These are phyloP conservation scores for Meriones psammophilus DNA, from an alignment of 2,797 vertebrate genomes.

Conservation along the genomic window DNA sequence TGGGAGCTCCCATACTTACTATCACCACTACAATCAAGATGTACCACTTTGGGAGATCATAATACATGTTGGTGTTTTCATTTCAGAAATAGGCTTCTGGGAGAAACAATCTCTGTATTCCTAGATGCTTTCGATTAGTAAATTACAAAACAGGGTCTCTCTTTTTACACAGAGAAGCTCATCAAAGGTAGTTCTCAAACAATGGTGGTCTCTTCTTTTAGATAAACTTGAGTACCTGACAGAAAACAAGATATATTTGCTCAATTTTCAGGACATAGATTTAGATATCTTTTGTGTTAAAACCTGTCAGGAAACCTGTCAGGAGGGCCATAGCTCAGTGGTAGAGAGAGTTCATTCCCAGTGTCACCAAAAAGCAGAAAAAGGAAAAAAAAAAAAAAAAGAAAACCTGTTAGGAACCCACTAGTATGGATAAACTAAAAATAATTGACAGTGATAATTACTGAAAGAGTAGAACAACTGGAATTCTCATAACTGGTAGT, in stretches of 20 bases:
- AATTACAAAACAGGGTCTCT: not conserved
- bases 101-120: not conserved
- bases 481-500: constrained; percentile 21
- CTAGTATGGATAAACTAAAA: constrained; percentile 48
- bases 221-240: constrained; percentile 32
- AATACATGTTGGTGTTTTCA: not conserved
- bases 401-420: constrained; percentile 15
- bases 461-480: not conserved
- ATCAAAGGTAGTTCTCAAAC: constrained; percentile 56
- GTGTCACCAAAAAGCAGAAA: not conserved
- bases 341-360: not conserved
- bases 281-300: constrained; percentile 53
- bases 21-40: constrained; percentile 1
- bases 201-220: constrained; percentile 56
- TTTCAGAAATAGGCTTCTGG: constrained; percentile 24
- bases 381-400: not conserved
- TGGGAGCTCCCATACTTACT: not conserved
- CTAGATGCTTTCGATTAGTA: not conserved
- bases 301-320: constrained; percentile 6
- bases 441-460: not conserved
- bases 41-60: not conserved
- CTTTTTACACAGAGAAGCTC: not conserved
- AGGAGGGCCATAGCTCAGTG: not conserved
- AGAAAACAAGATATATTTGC: constrained; percentile 34
- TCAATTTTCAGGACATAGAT: not conserved